Conservation (phyloP, 2,888 invertebrate genomes). For the Orthosia gracilis region DNA sequence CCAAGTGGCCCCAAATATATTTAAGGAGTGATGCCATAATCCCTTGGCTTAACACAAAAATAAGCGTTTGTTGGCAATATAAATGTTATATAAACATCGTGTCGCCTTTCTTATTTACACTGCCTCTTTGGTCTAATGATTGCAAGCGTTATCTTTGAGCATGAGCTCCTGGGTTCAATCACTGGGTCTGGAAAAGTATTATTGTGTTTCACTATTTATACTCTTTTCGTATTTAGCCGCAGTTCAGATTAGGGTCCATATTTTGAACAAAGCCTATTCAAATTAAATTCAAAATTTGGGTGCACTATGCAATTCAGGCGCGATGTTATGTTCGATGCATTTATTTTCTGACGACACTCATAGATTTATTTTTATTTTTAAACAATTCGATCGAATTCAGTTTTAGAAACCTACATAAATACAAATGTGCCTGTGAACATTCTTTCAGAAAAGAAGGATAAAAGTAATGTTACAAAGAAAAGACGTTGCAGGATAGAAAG, state of each 20-base stretch:
- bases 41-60: neutral
- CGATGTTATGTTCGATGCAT: neutral
- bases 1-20: neutral
- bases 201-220: no score
- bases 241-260: no score
- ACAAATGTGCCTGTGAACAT: conserved; percentile 15
- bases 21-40: conserved; percentile 8
- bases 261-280: no score
- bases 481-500: conserved; percentile 22
- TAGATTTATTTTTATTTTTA: neutral
- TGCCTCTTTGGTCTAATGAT: no score
- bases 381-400: neutral
- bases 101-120: no score
- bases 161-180: no score
- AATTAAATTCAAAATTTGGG: no score
- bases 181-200: no score
- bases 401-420: neutral
- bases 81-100: neutral
- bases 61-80: conserved; percentile 15
- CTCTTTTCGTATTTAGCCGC: no score
- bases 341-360: neutral
- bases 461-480: conserved; percentile 21
- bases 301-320: no score
- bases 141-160: no score
- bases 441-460: neutral